Percentiles rank a stretch among this genome's conserved stretches.
Conservation (phyloP, 2,888 invertebrate species). For the Eupeodes latifasciatus region DNA sequence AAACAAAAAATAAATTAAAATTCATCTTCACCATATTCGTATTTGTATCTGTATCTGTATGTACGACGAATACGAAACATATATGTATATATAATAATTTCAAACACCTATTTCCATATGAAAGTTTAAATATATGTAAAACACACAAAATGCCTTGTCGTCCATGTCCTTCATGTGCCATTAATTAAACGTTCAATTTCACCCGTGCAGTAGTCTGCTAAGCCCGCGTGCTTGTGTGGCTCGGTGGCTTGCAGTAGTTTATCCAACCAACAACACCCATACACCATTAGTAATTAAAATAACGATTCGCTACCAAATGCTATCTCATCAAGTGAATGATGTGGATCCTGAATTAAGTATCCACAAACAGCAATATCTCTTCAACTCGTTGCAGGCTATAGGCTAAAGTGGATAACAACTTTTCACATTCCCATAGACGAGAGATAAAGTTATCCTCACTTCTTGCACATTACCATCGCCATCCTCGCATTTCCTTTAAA, state of each 20-base stretch:
- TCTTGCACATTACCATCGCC: neutral
- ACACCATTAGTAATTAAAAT: constrained; percentile 66
- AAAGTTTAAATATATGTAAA: neutral
- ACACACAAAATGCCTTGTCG: constrained; percentile 30
- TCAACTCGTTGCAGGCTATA: constrained; percentile 13
- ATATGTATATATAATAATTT: neutral
- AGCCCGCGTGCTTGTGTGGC: no score
- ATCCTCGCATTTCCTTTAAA: neutral
- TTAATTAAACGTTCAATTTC: constrained; percentile 42
- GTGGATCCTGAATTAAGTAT: constrained; percentile 69
- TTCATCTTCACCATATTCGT: neutral
- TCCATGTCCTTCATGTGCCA: constrained; percentile 39
- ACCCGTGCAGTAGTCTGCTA: neutral
- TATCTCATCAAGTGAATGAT: constrained; percentile 65
- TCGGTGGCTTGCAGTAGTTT: neutral
- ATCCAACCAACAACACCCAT: constrained; percentile 2
- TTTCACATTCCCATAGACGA: constrained; percentile 23
- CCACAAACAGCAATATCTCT: constrained; percentile 67
- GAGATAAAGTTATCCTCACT: constrained; percentile 57
- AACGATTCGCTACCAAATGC: constrained; percentile 67
- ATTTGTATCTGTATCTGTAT: no score
- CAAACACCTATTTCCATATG: neutral
- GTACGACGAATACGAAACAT: no score
- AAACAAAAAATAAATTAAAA: neutral
- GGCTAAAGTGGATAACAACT: constrained; percentile 62